A percentile compares a stretch with the other conserved stretches of the same genome.
These are phyloP conservation scores for Cephalophus harveyi DNA, from an alignment of 2,113 vertebrate genomes.

Conservation along the genomic window DNA sequence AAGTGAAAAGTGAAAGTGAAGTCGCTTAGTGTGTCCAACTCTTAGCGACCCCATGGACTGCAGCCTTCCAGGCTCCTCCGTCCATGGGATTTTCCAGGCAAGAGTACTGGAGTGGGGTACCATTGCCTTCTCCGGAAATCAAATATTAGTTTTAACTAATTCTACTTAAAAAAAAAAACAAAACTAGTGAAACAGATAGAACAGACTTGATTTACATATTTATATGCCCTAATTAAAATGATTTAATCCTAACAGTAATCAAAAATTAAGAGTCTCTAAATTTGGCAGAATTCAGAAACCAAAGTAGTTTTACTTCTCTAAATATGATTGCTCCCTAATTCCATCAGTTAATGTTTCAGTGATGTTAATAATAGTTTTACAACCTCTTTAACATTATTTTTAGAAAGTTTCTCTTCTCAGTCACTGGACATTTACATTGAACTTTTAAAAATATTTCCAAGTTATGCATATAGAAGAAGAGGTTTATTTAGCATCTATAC, in stretches of 20 bases:
- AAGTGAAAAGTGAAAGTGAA: too few species aligned
- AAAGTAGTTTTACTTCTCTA: constrained; percentile 9
- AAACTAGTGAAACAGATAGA: background rate
- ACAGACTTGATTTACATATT: background rate
- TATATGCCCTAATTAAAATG: background rate
- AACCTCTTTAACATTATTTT: background rate
- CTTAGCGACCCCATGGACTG: background rate
- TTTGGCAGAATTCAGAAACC: background rate
- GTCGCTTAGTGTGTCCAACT: too few species aligned
- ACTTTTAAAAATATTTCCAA: background rate
- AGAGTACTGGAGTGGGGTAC: too few species aligned
- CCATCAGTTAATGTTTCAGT: background rate
- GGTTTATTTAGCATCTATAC: background rate
- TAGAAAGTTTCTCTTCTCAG: background rate
- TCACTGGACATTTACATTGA: background rate
- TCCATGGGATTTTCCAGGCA: too few species aligned
- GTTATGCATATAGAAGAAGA: background rate
- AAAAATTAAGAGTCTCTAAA: background rate
- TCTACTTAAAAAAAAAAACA: background rate
- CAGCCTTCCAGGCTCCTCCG: too few species aligned
- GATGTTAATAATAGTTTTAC: background rate
- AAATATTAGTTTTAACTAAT: constrained; percentile 36
- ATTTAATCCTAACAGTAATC: background rate
- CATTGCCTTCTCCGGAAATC: too few species aligned
- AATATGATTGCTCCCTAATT: background rate